Conservation (phyloP, 2,888 invertebrate genomes). For the Gibbula magus region DNA sequence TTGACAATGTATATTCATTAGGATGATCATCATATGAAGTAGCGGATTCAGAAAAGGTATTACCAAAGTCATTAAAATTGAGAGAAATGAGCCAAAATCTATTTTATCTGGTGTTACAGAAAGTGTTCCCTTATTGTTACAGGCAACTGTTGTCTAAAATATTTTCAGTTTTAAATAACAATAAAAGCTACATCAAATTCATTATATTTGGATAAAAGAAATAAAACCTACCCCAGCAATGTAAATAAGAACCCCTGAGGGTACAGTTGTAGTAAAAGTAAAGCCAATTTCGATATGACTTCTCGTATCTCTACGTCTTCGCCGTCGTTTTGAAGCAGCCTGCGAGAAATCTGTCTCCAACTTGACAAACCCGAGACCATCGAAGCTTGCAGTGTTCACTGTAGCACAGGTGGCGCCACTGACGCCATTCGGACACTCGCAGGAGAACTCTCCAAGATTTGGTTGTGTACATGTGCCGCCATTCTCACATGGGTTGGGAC, state of each 20-base stretch:
- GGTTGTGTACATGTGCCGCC: constrained; percentile 94
- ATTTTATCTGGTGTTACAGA: too few species aligned
- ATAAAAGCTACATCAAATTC: neutral
- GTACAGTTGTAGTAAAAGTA: constrained; percentile 57
- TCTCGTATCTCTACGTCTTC: constrained; percentile 26
- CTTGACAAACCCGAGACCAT: constrained; percentile 42
- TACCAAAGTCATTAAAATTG: too few species aligned
- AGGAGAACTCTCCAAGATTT: constrained; percentile 79
- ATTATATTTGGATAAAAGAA: neutral
- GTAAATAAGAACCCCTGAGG: constrained; percentile 57
- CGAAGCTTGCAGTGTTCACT: constrained; percentile 63
- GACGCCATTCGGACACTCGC: constrained; percentile 63
- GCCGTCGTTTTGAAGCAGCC: constrained; percentile 23
- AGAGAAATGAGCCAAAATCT: too few species aligned
- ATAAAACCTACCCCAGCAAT: constrained; percentile 58
- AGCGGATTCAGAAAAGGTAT: too few species aligned
- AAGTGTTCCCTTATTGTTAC: too few species aligned
- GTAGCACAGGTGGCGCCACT: constrained; percentile 58
- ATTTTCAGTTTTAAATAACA: too few species aligned
- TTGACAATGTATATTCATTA: neutral
- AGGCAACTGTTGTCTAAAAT: too few species aligned
- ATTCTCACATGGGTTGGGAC: constrained; percentile 79
- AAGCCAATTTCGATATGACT: constrained; percentile 41
- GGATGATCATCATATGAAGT: too few species aligned
- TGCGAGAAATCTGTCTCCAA: neutral